phyloP scores from a whole-genome alignment of 2,888 invertebrate genomes.

The Plebejus melissa region DNA sequence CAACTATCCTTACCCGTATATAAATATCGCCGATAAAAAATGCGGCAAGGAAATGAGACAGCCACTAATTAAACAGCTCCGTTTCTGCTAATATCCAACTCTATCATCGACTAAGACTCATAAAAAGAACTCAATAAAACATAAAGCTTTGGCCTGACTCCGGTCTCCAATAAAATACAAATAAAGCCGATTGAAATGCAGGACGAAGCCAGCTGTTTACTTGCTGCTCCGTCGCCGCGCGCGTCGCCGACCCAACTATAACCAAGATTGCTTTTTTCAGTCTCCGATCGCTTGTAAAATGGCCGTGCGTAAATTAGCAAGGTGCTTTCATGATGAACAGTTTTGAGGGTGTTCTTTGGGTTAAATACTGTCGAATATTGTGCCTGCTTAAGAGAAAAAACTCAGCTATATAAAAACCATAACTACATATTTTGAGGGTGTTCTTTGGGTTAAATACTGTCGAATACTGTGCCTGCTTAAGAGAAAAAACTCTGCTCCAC shows the following conservation, averaged over 20 bases:
- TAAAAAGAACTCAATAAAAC: slow-evolving; percentile 67
- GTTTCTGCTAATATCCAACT: slow-evolving; percentile 50
- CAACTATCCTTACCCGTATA: slow-evolving; percentile 9
- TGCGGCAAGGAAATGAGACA: slow-evolving; percentile 38
- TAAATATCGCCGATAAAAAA: slow-evolving; percentile 19
- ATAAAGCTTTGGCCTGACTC: slow-evolving; percentile 57
- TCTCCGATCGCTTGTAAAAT: slow-evolving; percentile 65
- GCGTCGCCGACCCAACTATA: slow-evolving; percentile 52
- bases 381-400: too few relatives aligned
- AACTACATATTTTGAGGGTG: neutral
- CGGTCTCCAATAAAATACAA: slow-evolving; percentile 72
- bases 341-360: neutral
- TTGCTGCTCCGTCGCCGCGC: slow-evolving; percentile 53
- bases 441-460: too few relatives aligned
- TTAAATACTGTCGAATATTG: too few relatives aligned
- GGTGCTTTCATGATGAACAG: neutral
- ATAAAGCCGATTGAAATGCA: slow-evolving; percentile 74
- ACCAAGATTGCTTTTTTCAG: slow-evolving; percentile 73
- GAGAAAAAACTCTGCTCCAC: too few relatives aligned
- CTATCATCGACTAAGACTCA: slow-evolving; percentile 53
- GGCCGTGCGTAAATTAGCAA: slow-evolving; percentile 55
- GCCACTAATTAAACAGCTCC: slow-evolving; percentile 47
- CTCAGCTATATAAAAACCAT: too few relatives aligned
- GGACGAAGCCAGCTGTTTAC: slow-evolving; percentile 67
- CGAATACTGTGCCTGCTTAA: too few relatives aligned